Evolutionary conservation across 2,888 invertebrate genomes (phyloP).

Genomic region (Drosophila algonquin): DNA sequence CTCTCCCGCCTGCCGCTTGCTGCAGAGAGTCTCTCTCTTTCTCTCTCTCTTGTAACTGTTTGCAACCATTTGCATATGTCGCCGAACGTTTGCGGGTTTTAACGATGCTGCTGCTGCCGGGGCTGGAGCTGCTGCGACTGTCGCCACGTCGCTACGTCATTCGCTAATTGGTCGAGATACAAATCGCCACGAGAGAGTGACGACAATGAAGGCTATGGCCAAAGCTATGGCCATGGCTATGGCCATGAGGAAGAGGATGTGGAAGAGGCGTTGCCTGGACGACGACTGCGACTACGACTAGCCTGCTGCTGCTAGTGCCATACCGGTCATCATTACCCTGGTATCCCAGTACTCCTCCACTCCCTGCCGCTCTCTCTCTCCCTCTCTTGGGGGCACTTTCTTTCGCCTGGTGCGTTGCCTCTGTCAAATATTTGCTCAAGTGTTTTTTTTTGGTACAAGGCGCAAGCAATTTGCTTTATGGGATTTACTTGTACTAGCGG

Average conservation of each 20-base stretch:
- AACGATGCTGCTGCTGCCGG: constrained; percentile 50
- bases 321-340: constrained; percentile 20
- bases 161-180: constrained; percentile 76
- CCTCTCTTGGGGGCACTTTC: constrained; percentile 60
- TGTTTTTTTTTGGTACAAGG: constrained; percentile 46
- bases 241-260: constrained; percentile 19
- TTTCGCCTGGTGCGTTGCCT: constrained; percentile 39
- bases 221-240: constrained; percentile 4
- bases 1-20: no score
- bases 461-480: constrained; percentile 66
- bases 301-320: not conserved
- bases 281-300: constrained; percentile 16
- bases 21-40: constrained; percentile 1
- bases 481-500: constrained; percentile 57
- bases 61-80: constrained; percentile 70
- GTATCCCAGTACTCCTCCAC: not conserved
- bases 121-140: constrained; percentile 27
- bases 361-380: not conserved
- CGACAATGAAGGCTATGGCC: constrained; percentile 21
- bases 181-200: constrained; percentile 60
- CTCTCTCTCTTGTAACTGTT: constrained; percentile 33
- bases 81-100: constrained; percentile 54
- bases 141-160: constrained; percentile 71
- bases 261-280: constrained; percentile 62
- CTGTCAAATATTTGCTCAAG: constrained; percentile 63